phyloP scores from a whole-genome alignment of 2,888 invertebrate genomes.

The Phengaris alcon region DNA sequence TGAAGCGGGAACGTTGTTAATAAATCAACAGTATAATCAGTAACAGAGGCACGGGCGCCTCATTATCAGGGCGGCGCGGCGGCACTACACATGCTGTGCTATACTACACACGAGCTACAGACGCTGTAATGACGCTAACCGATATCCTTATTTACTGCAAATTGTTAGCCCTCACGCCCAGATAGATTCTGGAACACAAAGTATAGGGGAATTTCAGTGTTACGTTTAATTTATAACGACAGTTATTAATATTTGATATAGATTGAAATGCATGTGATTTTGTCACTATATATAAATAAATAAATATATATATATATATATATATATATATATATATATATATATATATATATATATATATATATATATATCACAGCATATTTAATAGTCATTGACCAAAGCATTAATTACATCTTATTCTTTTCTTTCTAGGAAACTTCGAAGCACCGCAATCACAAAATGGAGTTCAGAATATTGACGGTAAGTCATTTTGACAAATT shows the following conservation, averaged over 20 bases:
- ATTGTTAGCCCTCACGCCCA: conserved; percentile 49
- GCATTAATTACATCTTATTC: conserved; percentile 36
- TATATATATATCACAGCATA: background rate
- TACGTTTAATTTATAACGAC: no score
- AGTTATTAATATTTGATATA: no score
- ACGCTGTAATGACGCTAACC: conserved; percentile 66
- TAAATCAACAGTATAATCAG: conserved; percentile 26
- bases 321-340: no score
- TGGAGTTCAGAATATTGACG: conserved; percentile 50
- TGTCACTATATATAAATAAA: no score
- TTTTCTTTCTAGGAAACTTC: conserved; percentile 50
- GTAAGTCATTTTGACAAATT: conserved; percentile 44
- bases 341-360: no score
- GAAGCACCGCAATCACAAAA: conserved; percentile 41
- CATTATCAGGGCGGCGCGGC: conserved; percentile 46
- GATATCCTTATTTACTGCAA: conserved; percentile 78
- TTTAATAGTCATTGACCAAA: conserved; percentile 7
- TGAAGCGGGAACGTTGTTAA: conserved; percentile 21
- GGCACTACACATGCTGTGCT: background rate
- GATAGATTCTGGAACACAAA: conserved; percentile 25
- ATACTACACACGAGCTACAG: background rate
- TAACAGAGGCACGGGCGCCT: conserved; percentile 44
- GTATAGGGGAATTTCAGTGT: conserved; percentile 3
- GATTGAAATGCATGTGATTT: no score
- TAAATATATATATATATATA: no score